Evolutionary conservation across 2,888 invertebrate species (phyloP).

Genomic region (Calliphora vomitoria): DNA sequence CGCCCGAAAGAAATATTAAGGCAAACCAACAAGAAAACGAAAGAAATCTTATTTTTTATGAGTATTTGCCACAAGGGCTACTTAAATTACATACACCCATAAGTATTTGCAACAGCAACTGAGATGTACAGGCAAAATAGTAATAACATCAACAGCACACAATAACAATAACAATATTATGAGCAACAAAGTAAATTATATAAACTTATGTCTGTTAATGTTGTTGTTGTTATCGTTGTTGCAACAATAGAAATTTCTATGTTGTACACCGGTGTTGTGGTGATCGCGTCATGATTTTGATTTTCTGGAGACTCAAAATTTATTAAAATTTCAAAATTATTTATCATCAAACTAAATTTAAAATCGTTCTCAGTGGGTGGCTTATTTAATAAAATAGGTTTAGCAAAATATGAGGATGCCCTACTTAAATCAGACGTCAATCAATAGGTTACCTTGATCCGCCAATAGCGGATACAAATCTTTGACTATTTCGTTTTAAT

Average conservation of each 20-base stretch:
- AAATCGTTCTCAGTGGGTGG: no score
- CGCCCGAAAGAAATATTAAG: background rate
- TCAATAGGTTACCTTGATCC: no score
- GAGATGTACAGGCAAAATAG: background rate
- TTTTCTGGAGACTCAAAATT: no score
- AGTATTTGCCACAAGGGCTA: conserved; percentile 69
- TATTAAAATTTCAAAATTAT: no score
- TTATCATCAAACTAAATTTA: no score
- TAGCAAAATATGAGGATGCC: no score
- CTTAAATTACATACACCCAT: conserved; percentile 34
- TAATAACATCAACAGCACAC: background rate
- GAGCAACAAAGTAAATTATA: conserved; percentile 1
- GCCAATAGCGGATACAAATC: no score
- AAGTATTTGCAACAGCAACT: conserved; percentile 1
- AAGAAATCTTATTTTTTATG: conserved; percentile 60
- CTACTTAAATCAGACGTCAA: no score
- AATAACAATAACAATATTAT: background rate
- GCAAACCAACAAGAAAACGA: conserved; percentile 10
- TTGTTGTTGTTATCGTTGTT: background rate
- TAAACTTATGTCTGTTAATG: background rate
- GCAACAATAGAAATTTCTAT: background rate
- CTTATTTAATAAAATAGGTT: no score
- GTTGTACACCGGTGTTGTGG: background rate
- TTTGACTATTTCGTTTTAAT: no score
- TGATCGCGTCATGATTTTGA: background rate